Conservation (phyloP, 2,888 invertebrate species). For the Tortrix viridana region DNA sequence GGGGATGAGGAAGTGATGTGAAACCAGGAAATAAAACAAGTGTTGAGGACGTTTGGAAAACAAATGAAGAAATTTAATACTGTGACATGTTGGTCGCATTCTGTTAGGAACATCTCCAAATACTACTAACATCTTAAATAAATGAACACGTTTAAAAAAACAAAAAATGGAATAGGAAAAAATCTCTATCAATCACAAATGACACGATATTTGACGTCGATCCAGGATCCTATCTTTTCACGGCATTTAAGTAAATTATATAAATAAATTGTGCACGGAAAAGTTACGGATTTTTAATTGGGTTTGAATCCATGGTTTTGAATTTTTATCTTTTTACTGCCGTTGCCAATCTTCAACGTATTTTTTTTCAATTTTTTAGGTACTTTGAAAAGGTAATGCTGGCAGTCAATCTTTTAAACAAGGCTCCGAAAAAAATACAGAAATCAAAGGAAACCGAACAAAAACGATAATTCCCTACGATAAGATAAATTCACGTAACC, state of each 20-base stretch:
- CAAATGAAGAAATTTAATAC: neutral
- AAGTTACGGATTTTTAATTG: too few species aligned
- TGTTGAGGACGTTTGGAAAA: constrained; percentile 5
- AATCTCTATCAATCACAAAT: too few species aligned
- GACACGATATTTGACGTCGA: too few species aligned
- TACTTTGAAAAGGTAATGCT: too few species aligned
- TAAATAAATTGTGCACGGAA: too few species aligned
- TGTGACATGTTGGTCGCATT: neutral
- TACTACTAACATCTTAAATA: neutral
- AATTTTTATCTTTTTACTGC: too few species aligned
- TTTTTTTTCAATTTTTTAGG: too few species aligned
- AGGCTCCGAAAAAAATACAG: neutral
- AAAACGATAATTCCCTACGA: constrained; percentile 16
- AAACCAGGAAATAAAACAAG: constrained; percentile 48
- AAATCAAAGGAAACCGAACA: constrained; percentile 14
- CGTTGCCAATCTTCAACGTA: too few species aligned
- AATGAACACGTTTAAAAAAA: neutral
- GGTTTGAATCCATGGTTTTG: too few species aligned
- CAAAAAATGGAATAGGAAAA: too few species aligned
- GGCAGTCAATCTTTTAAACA: neutral
- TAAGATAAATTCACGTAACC: constrained; percentile 8
- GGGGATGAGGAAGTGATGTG: constrained; percentile 52
- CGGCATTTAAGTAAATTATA: too few species aligned
- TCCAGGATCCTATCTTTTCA: too few species aligned
- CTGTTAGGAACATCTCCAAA: neutral